Base-by-base conservation (phyloP, 1,140 invertebrate species). In the Cydia pomonella region DNA sequence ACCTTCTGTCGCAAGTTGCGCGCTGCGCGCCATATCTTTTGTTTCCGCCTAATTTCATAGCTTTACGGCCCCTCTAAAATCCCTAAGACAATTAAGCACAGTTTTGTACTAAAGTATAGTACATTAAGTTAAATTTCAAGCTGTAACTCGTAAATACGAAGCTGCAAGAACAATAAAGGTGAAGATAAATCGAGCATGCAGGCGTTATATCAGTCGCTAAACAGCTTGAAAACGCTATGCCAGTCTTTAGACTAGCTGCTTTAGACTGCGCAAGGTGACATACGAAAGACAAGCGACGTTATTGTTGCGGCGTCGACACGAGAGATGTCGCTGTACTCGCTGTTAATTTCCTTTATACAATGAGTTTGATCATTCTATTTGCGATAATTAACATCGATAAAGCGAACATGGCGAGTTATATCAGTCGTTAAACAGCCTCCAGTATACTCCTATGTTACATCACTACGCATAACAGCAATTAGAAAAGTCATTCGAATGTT, bases 351-450 rank as follows among this genome's bases (percentile, higher is more conserved):
- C 4, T 33, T 33, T 33, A 33, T 33, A 33, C 0, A 6, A 29
- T 29, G 27, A 33, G 6, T 33, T 33, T 7, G 29, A 33, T 7
- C 6, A 7, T 33, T 33, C 29, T 33, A 7, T 6, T 33, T 33
- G 5, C 29, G 4, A 33, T 7, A 33, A 5, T 5, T 29, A 29
- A 29, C 6, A 33, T 33, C 29, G 29, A 33, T 33, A 33, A 6
- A 33, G 6, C 29, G 29, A 7, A 7, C 6, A 33, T 33, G 29
- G 29, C 29, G 29, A n/a, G n/a, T 33, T 75, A 76, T 76, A 80
- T 79, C 77, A 80, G 77, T 79, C 16, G 16, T n/a, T 80, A 62
- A 79, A 75, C 59, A 78, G 0, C 29, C 7, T 7, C 0, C 29
- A 33, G 7, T n/a, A n/a, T n/a, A n/a, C n/a, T n/a, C n/a, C n/a